These are phyloP conservation scores for Pachycephala philippinensis DNA, from an alignment of 2,113 vertebrate genomes.

Conservation along the genomic window DNA sequence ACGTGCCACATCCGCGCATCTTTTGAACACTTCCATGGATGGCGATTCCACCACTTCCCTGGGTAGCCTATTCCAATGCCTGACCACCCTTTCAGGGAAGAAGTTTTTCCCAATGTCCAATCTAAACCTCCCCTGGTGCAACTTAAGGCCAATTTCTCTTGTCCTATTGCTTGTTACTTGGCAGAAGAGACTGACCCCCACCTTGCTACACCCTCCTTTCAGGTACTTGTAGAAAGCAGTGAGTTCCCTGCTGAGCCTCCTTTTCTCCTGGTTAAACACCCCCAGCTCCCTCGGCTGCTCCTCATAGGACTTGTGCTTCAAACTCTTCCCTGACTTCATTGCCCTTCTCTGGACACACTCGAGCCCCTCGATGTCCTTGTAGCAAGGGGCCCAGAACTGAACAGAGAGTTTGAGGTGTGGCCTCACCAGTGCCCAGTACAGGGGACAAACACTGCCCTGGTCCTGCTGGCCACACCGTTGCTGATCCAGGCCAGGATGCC, in stretches of 20 bases:
- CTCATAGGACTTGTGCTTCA: neutral
- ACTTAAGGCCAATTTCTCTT: neutral
- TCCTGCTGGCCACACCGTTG: neutral
- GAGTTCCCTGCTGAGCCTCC: neutral
- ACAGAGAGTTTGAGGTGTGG: fast-evolving
- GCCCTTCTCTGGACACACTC: fast-evolving
- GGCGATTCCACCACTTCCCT: fast-evolving
- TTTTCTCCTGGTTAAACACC: neutral
- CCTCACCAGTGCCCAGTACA: fast-evolving
- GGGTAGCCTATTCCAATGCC: neutral
- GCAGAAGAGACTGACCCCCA: neutral
- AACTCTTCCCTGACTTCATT: fast-evolving
- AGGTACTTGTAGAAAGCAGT: neutral
- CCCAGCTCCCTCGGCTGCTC: neutral
- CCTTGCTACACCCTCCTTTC: neutral
- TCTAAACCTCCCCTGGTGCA: neutral
- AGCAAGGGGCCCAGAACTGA: neutral
- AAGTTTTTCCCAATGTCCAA: neutral
- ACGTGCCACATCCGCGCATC: fast-evolving
- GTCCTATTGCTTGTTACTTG: neutral
- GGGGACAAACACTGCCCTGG: fast-evolving
- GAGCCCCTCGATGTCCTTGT: neutral
- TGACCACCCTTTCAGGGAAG: neutral
- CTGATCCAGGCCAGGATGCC: neutral
- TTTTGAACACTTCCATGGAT: neutral